These are phyloP conservation scores for Fissipunctia ypsillon DNA, from an alignment of 2,888 invertebrate species.

Conservation along the genomic window DNA sequence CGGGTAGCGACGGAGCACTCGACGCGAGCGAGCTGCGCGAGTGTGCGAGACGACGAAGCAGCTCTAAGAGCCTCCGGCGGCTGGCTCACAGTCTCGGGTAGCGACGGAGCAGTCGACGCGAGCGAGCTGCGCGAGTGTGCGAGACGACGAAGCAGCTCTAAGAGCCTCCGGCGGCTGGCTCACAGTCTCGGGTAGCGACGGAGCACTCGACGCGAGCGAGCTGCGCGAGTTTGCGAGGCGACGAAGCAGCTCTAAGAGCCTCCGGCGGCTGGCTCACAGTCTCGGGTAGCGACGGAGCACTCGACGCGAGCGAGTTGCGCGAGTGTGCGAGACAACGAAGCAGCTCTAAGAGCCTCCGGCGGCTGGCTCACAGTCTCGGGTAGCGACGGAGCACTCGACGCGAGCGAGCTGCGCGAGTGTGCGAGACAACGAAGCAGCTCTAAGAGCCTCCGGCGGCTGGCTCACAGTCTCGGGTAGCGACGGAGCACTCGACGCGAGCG, in stretches of 20 bases:
- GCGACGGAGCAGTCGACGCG: conserved; percentile 53
- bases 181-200: conserved; percentile 36
- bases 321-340: conserved; percentile 59
- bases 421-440: conserved; percentile 66
- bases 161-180: conserved; percentile 63
- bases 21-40: conserved; percentile 50
- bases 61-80: conserved; percentile 74
- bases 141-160: conserved; percentile 69
- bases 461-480: conserved; percentile 29
- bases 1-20: conserved; percentile 54
- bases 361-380: conserved; percentile 8
- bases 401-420: conserved; percentile 53
- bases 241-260: conserved; percentile 73
- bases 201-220: conserved; percentile 53
- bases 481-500: conserved; percentile 55
- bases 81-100: conserved; percentile 17
- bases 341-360: conserved; percentile 75
- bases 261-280: too few relatives aligned
- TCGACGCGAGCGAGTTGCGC: conserved; percentile 50
- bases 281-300: conserved; percentile 52
- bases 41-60: conserved; percentile 61
- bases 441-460: conserved; percentile 70
- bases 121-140: conserved; percentile 55
- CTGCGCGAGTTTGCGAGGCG: conserved; percentile 59
- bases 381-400: conserved; percentile 53